Evolutionary conservation across 2,113 vertebrate species (phyloP), one percentile per base, ranked within the genome.

Genomic region (Gymnobelideus leadbeateri): DNA sequence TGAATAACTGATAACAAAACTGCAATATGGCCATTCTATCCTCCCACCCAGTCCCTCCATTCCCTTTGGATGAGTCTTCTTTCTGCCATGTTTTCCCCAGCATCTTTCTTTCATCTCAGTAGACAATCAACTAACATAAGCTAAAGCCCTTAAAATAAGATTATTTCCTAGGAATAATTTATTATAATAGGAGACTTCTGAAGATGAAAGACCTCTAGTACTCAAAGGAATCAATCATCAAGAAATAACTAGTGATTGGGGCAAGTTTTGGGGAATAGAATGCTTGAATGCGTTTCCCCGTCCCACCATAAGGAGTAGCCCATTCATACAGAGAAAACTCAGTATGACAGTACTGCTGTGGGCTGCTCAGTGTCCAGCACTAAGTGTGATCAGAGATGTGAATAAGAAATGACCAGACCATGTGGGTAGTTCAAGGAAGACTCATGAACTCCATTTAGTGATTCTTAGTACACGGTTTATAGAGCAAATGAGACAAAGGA

Each of bases 121-220:
- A 31, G 43, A 94, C 47, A 31, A 51, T 31, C 10, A 57, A 51
- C 11, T 89, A 89, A 51, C 51, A 28, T 14, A 68, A 49, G 89
- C 8, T 46, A 46, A 0, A 0, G 46, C 50, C 11, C 55, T 92
- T 91, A 92, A 89, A 23, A 54, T 37, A 43, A 47, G 37, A 49
- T 3, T 3, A n/a, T 3, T 55, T 95, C 51, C 51, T 51, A 89
- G 26, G 51, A 31, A 21, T 89, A 3, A 52, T 94, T 77, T 91
- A 47, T 95, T 92, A 89, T 51, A 51, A 51, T 92, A 55, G 91
- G 52, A 77, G 19, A 92, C 55, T 25, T 11, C 54, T 91, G 53
- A 92, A 77, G 93, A 53, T 25, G 49, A 91, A 94, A 96, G 84
- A 43, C 25, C n/a, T 19, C 1, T 91, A 51, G 37, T 51, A 46